Conservation (phyloP, 2,113 vertebrate genomes). For the Labeo catla region DNA sequence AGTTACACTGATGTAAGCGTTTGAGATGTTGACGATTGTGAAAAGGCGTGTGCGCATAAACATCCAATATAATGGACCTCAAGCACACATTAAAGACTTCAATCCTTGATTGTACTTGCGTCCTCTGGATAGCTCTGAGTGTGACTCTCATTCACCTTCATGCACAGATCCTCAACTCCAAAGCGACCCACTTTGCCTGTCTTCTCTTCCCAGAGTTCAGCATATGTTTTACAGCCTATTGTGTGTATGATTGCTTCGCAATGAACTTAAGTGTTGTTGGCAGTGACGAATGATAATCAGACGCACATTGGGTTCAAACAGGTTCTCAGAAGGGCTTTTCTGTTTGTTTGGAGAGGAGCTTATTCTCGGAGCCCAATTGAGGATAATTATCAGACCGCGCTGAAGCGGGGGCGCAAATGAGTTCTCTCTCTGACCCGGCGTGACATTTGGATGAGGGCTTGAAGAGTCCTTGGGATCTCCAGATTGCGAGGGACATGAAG, state of each 20-base stretch:
- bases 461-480: constrained; percentile 43
- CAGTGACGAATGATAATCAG: constrained; percentile 26
- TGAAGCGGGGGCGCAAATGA: background rate
- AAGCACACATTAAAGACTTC: constrained; percentile 18
- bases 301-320: constrained; percentile 34
- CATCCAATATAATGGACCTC: constrained; percentile 10
- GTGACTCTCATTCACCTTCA: background rate
- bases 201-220: constrained; percentile 13
- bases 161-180: background rate
- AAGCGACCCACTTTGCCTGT: background rate
- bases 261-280: constrained; percentile 21
- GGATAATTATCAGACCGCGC: background rate
- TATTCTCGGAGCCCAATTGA: constrained; percentile 12
- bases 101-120: background rate
- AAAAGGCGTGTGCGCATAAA: constrained; percentile 17
- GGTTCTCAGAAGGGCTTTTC: constrained; percentile 10
- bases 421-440: constrained; percentile 25
- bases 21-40: background rate
- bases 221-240: constrained; percentile 34
- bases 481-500: background rate
- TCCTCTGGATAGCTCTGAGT: background rate
- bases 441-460: background rate
- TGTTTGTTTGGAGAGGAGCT: constrained; percentile 17
- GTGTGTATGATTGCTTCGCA: constrained; percentile 23
- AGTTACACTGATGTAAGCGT: background rate